Conservation (phyloP, 2,888 invertebrate species). For the Cyclophora punctaria region DNA sequence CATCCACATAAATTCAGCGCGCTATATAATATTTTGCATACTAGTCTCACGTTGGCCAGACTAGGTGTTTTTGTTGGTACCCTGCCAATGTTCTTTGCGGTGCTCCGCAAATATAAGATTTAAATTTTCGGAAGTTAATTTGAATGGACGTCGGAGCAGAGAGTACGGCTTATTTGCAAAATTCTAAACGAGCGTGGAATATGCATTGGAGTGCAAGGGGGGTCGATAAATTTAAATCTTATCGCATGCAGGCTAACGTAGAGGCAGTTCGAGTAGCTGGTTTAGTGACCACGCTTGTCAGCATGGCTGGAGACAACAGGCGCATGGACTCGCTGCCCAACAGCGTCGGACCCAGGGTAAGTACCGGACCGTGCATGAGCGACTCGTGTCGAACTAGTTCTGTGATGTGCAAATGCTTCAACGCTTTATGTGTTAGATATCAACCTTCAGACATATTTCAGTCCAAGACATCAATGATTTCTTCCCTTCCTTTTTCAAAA, state of each 20-base stretch:
- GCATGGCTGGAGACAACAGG: slow-evolving; percentile 81
- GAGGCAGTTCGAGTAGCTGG: slow-evolving; percentile 89
- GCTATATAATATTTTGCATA: slow-evolving; percentile 39
- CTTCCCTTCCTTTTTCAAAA: too few species aligned
- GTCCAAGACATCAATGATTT: too few species aligned
- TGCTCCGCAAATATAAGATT: slow-evolving; percentile 64
- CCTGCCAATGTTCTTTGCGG: slow-evolving; percentile 49
- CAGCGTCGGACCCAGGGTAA: slow-evolving; percentile 73
- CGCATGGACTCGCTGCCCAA: slow-evolving; percentile 70
- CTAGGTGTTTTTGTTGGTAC: slow-evolving; percentile 45
- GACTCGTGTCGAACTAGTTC: slow-evolving; percentile 5
- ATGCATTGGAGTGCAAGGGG: slow-evolving; percentile 18
- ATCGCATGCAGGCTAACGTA: slow-evolving; percentile 81
- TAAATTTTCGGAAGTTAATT: slow-evolving; percentile 56
- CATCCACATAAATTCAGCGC: slow-evolving; percentile 40
- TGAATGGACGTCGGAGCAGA: slow-evolving; percentile 31
- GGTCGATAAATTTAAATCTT: slow-evolving; percentile 69
- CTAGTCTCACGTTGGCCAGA: slow-evolving; percentile 38
- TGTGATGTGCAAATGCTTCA: slow-evolving; percentile 11
- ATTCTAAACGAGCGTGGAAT: neutral
- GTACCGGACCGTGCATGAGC: slow-evolving; percentile 33
- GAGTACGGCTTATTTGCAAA: slow-evolving; percentile 20
- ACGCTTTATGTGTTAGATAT: too few species aligned
- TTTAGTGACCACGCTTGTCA: slow-evolving; percentile 87
- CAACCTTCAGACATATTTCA: too few species aligned